Evolutionary conservation across 2,797 vertebrate species (phyloP), one percentile per base, ranked within the genome.

Genomic region (Sebastes miniatus): DNA sequence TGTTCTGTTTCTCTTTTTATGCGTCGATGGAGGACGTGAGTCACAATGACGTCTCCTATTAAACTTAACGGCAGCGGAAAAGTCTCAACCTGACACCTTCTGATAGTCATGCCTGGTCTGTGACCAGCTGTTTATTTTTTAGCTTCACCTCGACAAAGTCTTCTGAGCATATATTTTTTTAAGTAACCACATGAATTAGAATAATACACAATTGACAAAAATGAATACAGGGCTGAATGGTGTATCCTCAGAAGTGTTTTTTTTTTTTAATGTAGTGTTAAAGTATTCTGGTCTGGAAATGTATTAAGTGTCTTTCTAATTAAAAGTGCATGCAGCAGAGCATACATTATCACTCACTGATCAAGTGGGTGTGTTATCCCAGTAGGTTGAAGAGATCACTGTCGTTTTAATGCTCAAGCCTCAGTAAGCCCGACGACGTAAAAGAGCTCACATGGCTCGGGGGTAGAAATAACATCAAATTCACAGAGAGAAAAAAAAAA

Each of bases 291-390:
- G 3, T 76, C 8, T 39, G 8, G n/a, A 68, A 63, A 68, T 76
- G 2, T 24, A 22, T 66, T 3, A 56, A 39, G 10, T 29, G 6
- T 18, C 25, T 69, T 80, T 2, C 12, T 25, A 67, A 66, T 76
- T 72, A 65, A 31, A 34, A 71, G 22, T 22, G 3, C 29, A 39
- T 22, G 9, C 27, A 72, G 20, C 12, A 68, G 25, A 69, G 68
- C 25, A 62, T 32, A 73, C 18, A 70, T 64, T 67, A 69, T 72
- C 9, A 34, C 27, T 78, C 25, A 47, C 57, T 68, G 43, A 81
- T 84, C 20, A 70, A 50, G 34, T 75, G 20, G 14, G n/a, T 11
- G 32, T 50, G 3, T 24, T 58, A 20, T 64, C n/a, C 7, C n/a
- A 24, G 25, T 50, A 56, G 36, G 25, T 43, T 29, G 32, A 36